Evolutionary conservation across 2,888 invertebrate genomes (phyloP).

Genomic region (Achlya flavicornis): DNA sequence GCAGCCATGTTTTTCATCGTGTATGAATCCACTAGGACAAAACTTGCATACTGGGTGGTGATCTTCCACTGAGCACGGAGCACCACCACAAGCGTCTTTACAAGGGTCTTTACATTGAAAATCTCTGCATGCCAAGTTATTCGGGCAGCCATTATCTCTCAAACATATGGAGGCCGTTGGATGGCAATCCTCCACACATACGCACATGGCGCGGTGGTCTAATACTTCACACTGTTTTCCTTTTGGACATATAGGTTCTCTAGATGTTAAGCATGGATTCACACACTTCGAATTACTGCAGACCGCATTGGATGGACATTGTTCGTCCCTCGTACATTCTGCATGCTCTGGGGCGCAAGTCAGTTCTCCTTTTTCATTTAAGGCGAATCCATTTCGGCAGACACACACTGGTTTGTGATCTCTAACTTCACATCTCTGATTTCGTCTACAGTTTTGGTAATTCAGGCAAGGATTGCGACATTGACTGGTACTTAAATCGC

Average conservation of each 20-base stretch:
- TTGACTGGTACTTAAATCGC: conserved; percentile 87
- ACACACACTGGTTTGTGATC: conserved; percentile 93
- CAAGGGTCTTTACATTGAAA: conserved; percentile 96
- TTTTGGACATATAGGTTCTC: conserved; percentile 88
- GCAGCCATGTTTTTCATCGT: conserved; percentile 96
- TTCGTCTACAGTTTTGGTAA: conserved; percentile 88
- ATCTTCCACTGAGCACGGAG: conserved; percentile 96
- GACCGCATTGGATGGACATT: conserved; percentile 93
- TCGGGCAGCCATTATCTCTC: conserved; percentile 94
- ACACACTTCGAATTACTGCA: conserved; percentile 93
- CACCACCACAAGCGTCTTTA: conserved; percentile 92
- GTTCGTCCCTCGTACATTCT: conserved; percentile 91
- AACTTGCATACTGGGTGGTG: conserved; percentile 98
- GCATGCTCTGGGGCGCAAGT: conserved; percentile 92
- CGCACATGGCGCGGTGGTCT: conserved; percentile 93
- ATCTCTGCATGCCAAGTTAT: conserved; percentile 92
- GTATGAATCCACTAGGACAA: conserved; percentile 96
- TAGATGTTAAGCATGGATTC: conserved; percentile 91
- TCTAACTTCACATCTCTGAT: conserved; percentile 94
- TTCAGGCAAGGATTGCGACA: conserved; percentile 92
- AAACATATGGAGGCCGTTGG: conserved; percentile 94
- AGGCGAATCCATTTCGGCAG: conserved; percentile 94
- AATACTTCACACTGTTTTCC: conserved; percentile 94
- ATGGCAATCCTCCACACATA: conserved; percentile 94
- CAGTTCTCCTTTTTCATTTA: conserved; percentile 93